Base-by-base conservation (phyloP, 2,888 invertebrate genomes). In the Pandemis heparana region DNA sequence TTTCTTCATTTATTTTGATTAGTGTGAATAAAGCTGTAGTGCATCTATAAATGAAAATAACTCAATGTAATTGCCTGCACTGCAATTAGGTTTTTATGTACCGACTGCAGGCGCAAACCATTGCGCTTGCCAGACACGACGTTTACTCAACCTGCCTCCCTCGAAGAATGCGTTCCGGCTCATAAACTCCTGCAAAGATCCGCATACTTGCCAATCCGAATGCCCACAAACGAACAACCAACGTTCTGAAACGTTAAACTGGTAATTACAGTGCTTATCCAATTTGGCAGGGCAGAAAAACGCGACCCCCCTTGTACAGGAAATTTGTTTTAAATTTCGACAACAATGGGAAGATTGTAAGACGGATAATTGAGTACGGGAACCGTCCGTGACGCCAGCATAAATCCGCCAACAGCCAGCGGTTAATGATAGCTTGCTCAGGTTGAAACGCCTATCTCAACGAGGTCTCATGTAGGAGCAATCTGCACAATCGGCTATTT, bases 301-400 rank as follows among this genome's bases (percentile, higher is more conserved):
- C 86, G 87, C 91, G 93, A 91, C 94, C 93, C 89, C 91, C 91
- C 90, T 88, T 86, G 87, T 85, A 89, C 90, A 91, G 92, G 92
- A 92, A 94, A 94, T 94, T 94, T 94, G 94, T 94, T 94, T 94
- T 91, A 92, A 94, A 93, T 92, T 93, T 94, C 92, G 89, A 92
- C 92, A 93, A 94, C 94, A 94, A 94, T 94, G 93, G 93, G 89
- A 89, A 92, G 92, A 94, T 94, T 83, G 89, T 86, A 83, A 87
- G 83, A 83, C 79, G 87, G 92, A 92, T 94, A 93, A 93, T 93
- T 92, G 89, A 86, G 85, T 86, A 86, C 87, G 88, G 85, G 89
- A 89, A 91, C 87, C 81, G 82, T 82, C 92, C 92, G 90, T 92
- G 90, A 93, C 91, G 92, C 83, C 83, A 83, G 88, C 86, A 90